Base-by-base conservation (phyloP, 2,113 vertebrate species). In the Pelusios castaneus region DNA sequence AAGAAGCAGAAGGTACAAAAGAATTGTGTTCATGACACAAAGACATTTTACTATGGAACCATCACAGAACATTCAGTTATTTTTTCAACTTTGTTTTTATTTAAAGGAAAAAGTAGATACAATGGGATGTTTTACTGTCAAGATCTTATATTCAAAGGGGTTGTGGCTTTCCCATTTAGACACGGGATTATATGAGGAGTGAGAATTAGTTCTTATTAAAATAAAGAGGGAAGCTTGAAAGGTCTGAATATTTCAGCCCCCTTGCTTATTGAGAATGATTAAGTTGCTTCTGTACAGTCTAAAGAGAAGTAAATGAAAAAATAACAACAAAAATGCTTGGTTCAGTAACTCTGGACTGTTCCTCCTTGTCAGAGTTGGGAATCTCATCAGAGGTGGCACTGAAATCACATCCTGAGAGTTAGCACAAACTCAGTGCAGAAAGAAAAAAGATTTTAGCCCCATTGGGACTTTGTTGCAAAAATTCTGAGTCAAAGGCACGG, bases 21-120 rank as follows among this genome's bases (percentile, higher is more conserved):
- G 24, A 94, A 67, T 2, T 31, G 24, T 90, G 95, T 95, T 94
- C 49, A 34, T 90, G 86, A 45, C 80, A 31, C 5, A 80, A 63
- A 85, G 79, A 79, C 19, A 96, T 96, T 97, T 60, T 94, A 80
- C 29, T 75, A 8, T 45, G 88, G 79, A 93, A 95, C 90, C 31
- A 70, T 63, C 49, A 29, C 67, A 95, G 60, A 67, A 80, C 13
- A 79, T 86, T 94, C 63, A 27, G 76, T 94, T 63, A 84, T 47
- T 96, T 97, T 92, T 79, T 88, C 91, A 92, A 96, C 2, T 89
- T n/a, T 95, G 85, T 55, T 21, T 47, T 93, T 96, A 93, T 91
- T 78, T 49, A 92, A 82, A 95, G 3, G 19, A 93, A 95, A n/a
- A 76, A 91, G 14, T 95, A 89, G 75, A 81, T 93, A 51, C 87